Evolutionary conservation across 30 jellyfish, hydroid and myxozoan genomes (phyloP).

Genomic region (Hydractinia symbiolongicarpus): DNA sequence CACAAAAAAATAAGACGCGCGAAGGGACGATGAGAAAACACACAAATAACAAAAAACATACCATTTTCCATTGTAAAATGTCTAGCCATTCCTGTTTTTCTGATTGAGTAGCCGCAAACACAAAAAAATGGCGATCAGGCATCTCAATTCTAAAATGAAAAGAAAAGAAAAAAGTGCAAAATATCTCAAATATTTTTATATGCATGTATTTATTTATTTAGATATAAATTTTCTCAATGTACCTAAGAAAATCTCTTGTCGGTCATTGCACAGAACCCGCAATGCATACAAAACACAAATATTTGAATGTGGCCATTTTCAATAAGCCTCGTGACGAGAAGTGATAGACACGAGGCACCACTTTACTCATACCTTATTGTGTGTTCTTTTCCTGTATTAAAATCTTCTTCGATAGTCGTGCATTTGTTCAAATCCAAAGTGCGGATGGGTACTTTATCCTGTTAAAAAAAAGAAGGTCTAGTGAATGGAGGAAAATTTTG

Average conservation of each 20-base stretch:
- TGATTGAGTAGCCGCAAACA: conserved; percentile 60
- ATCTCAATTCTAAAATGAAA: conserved; percentile 42
- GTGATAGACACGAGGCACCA: too few species aligned
- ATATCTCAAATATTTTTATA: too few species aligned
- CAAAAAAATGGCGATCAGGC: conserved; percentile 60
- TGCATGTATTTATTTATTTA: too few species aligned
- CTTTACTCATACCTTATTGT: conserved; percentile 39
- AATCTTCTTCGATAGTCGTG: conserved; percentile 60
- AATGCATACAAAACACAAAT: too few species aligned
- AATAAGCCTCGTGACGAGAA: too few species aligned
- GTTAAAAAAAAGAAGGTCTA: not conserved
- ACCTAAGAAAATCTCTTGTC: too few species aligned
- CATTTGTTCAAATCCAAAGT: conserved; percentile 71
- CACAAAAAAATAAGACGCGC: too few species aligned
- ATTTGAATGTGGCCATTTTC: too few species aligned
- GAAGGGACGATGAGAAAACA: too few species aligned
- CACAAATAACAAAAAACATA: not conserved
- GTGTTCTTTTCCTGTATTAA: conserved; percentile 47
- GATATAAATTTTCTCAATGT: too few species aligned
- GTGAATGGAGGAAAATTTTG: not conserved
- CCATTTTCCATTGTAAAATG: conserved; percentile 75
- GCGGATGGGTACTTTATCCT: conserved; percentile 80
- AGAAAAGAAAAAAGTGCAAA: too few species aligned
- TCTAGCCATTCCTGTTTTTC: conserved; percentile 80
- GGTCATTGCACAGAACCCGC: too few species aligned